These are phyloP conservation scores for Elmis aenea DNA, from an alignment of 2,888 invertebrate genomes.

Conservation along the genomic window DNA sequence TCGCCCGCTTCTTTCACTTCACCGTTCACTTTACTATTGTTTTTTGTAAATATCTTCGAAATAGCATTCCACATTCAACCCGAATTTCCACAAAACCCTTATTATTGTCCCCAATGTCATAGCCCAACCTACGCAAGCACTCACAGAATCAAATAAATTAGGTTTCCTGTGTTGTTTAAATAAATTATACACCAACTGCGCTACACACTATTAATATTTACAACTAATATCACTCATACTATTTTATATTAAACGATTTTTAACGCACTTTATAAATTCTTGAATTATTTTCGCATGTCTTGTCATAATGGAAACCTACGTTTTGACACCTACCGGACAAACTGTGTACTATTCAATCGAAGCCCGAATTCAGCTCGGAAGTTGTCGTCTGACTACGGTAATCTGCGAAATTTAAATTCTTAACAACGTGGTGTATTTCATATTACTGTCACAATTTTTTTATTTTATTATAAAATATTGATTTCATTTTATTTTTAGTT, in stretches of 20 bases:
- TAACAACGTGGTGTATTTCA: too few species aligned
- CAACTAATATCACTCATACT: slow-evolving; percentile 10
- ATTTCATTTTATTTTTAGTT: too few species aligned
- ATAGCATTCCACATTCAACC: slow-evolving; percentile 46
- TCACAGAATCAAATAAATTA: slow-evolving; percentile 6
- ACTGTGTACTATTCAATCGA: slow-evolving; percentile 18
- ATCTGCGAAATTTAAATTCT: too few species aligned
- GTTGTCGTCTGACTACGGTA: too few species aligned
- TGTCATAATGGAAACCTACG: slow-evolving; percentile 41
- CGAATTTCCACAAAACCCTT: slow-evolving; percentile 36
- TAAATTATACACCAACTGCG: too few species aligned
- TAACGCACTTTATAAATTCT: too few species aligned
- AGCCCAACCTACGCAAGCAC: slow-evolving; percentile 42
- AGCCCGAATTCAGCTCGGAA: too few species aligned
- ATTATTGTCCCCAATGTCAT: slow-evolving; percentile 44
- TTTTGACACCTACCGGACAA: slow-evolving; percentile 27
- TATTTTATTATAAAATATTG: too few species aligned
- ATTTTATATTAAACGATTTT: slow-evolving; percentile 19
- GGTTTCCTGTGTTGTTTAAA: too few species aligned
- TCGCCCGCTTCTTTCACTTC: slow-evolving; percentile 29
- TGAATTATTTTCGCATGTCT: slow-evolving; percentile 37
- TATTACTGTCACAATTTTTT: too few species aligned
- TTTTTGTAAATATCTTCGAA: slow-evolving; percentile 44
- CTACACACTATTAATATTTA: too few species aligned
- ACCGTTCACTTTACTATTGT: slow-evolving; percentile 34